Conservation (phyloP, 1,140 invertebrate species). For the Panonychus citri region DNA sequence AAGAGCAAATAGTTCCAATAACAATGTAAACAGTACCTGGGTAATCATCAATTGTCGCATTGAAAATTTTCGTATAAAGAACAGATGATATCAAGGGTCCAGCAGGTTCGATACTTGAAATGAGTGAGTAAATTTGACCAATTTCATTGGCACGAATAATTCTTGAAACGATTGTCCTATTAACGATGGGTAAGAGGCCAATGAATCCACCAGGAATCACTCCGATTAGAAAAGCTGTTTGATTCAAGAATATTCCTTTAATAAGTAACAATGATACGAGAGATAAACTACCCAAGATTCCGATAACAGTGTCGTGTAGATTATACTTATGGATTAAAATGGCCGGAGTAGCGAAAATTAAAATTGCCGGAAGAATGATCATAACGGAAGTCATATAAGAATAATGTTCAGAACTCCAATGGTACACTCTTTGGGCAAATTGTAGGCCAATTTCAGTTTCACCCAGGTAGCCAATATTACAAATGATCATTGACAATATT, state of each 20-base stretch:
- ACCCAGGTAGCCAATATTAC: background rate
- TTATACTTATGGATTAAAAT: conserved; percentile 2
- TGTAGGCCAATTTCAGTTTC: conserved; percentile 1
- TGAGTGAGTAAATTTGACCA: conserved; percentile 1
- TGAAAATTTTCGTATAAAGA: conserved; percentile 1
- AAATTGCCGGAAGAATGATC: background rate
- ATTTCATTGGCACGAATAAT: conserved; percentile 4
- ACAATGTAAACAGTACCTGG: background rate
- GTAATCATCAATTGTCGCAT: conserved; percentile 1
- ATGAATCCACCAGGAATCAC: background rate
- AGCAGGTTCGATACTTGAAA: background rate
- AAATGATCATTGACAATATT: background rate
- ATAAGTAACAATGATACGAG: background rate
- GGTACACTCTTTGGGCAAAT: conserved; percentile 7
- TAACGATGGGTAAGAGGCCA: background rate
- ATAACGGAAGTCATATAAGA: background rate
- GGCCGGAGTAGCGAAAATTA: background rate
- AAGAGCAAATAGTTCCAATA: too few species aligned
- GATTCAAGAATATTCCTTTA: background rate
- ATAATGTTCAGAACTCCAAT: conserved; percentile 1
- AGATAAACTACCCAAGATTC: background rate
- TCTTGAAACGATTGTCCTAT: background rate
- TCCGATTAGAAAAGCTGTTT: background rate
- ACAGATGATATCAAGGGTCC: background rate
- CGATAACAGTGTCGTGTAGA: background rate